phyloP scores from a whole-genome alignment of 37 sponge, comb jelly and placozoan genomes.

The Geodia barretti region DNA sequence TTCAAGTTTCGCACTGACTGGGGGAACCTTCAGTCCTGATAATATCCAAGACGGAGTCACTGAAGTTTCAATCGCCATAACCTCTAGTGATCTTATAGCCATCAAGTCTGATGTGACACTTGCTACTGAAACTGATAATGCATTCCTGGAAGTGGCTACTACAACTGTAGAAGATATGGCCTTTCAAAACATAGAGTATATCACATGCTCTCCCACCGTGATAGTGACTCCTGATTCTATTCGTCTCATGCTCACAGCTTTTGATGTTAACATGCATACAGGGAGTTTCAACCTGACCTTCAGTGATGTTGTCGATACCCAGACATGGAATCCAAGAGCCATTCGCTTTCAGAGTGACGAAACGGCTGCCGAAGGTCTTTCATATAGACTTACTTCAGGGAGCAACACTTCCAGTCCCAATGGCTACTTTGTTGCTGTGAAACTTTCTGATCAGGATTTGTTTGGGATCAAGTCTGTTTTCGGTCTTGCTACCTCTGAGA shows the following conservation, averaged over 20 bases:
- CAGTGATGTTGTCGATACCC: slow-evolving; percentile 81
- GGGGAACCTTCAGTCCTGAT: slow-evolving; percentile 63
- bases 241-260: slow-evolving; percentile 55
- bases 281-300: slow-evolving; percentile 82
- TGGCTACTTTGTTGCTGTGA: slow-evolving; percentile 71
- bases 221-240: slow-evolving; percentile 52
- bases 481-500: slow-evolving; percentile 60
- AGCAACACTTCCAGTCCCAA: slow-evolving; percentile 43
- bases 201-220: slow-evolving; percentile 51
- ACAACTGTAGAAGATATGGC: slow-evolving; percentile 63
- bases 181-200: slow-evolving; percentile 16
- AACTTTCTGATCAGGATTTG: slow-evolving; percentile 75
- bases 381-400: slow-evolving; percentile 49
- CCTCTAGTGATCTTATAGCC: slow-evolving; percentile 59
- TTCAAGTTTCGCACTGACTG: slow-evolving; percentile 45
- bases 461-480: slow-evolving; percentile 57
- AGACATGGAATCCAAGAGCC: slow-evolving; percentile 76
- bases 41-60: slow-evolving; percentile 40
- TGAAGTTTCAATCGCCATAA: slow-evolving; percentile 51
- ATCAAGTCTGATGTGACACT: slow-evolving; percentile 73
- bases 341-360: slow-evolving; percentile 61
- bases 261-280: slow-evolving; percentile 84
- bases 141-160: slow-evolving; percentile 39
- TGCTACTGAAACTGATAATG: slow-evolving; percentile 55
- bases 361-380: slow-evolving; percentile 21